Base-by-base conservation (phyloP, 2,113 vertebrate species). In the Muscicapa adusta region DNA sequence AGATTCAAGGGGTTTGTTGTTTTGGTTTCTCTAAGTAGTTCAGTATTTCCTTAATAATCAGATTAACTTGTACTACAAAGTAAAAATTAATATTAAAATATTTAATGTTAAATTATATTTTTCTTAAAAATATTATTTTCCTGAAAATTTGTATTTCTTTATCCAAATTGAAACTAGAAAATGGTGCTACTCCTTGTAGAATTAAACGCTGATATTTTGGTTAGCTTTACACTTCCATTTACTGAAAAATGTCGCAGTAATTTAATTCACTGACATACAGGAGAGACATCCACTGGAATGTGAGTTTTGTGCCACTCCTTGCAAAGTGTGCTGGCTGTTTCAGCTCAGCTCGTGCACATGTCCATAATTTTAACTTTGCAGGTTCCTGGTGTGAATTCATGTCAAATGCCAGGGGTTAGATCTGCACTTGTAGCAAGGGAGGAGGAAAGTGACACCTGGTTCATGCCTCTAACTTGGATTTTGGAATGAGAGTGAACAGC, bases 371-470 rank as follows among this genome's bases (percentile, higher is more conserved):
- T 19, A 58, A 47, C 23, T 79, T 50, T 82, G 66, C 31, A 22
- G 16, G 6, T 66, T 47, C 24, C 34, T 56, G 38, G 23, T 54
- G 34, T 81, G 65, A 89, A 82, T 87, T 61, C 10, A 57, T 56
- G 53, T 79, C 34, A 60, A 53, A 71, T 38, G 74, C 10, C 78
- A 54, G 38, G 40, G 25, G 29, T 62, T 62, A 62, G 17, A 80
- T n/a, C 9, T 45, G 25, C 9, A 42, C 19, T 48, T 81, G 19
- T 19, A 58, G 42, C 29, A 50, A 50, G 9, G 14, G 10, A 88
- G 34, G 29, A 71, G 33, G 51, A 88, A 93, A 90, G 34, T n/a
- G 42, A 62, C 57, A 81, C 60, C 43, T 81, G 56, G 60, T 85
- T 42, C 65, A 36, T 38, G 42, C 36, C 58, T 89, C 82, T 61